phyloP scores from a whole-genome alignment of 2,113 vertebrate genomes.

The Dasypus novemcinctus region DNA sequence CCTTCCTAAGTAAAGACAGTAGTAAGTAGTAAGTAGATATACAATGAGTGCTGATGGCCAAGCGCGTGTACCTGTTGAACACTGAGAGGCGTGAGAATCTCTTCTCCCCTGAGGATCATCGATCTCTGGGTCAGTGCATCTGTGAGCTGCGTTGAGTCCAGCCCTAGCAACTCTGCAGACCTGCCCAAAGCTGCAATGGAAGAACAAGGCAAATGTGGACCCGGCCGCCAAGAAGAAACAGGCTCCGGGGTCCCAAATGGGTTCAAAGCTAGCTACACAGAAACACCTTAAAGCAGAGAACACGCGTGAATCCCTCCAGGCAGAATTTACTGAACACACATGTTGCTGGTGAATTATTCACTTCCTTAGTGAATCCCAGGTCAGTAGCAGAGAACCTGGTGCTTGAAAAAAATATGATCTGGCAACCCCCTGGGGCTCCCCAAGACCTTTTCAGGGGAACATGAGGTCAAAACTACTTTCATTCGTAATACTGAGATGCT shows the following conservation, averaged over 20 bases:
- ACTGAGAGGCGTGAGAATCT: constrained; percentile 96
- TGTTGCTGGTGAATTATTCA: rapidly evolving
- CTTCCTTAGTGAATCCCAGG: background rate
- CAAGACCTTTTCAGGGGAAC: background rate
- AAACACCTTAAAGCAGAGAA: rapidly evolving
- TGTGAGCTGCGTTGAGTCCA: constrained; percentile 92
- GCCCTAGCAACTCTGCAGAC: constrained; percentile 92
- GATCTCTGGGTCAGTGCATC: constrained; percentile 96
- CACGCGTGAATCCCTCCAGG: background rate
- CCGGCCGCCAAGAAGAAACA: background rate
- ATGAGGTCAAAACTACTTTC: background rate
- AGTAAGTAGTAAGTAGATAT: background rate
- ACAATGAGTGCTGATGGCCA: rapidly evolving
- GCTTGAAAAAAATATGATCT: background rate
- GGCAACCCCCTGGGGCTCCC: rapidly evolving
- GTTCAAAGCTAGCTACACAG: background rate
- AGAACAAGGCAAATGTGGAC: background rate
- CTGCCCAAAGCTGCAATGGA: constrained; percentile 87
- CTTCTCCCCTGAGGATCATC: constrained; percentile 98
- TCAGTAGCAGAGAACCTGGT: background rate
- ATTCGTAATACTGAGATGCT: background rate
- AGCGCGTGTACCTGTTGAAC: constrained; percentile 90
- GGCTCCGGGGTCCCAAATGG: background rate
- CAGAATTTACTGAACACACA: rapidly evolving
- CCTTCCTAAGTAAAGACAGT: background rate